Evolutionary conservation across 2,797 vertebrate genomes (phyloP).

Genomic region (Gymnocypris eckloni): DNA sequence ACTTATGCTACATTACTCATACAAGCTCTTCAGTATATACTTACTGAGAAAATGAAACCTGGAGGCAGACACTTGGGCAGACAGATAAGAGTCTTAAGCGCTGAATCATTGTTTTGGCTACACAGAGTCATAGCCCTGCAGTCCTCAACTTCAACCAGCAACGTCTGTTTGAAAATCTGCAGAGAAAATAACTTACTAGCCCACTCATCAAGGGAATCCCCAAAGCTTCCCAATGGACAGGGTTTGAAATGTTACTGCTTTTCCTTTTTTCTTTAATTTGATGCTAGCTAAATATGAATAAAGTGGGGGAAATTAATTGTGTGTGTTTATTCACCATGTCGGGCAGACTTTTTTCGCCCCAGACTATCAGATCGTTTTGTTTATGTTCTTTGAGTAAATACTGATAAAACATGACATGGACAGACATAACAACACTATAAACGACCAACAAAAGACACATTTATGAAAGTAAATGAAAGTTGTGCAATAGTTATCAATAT

Average conservation of each 20-base stretch:
- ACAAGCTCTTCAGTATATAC: constrained; percentile 16
- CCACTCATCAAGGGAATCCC: constrained; percentile 50
- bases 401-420: neutral
- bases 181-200: constrained; percentile 29
- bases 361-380: constrained; percentile 39
- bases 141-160: constrained; percentile 35
- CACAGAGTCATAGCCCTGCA: neutral
- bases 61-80: constrained; percentile 17
- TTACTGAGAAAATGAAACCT: constrained; percentile 13
- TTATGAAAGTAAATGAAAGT: neutral
- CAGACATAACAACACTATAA: constrained; percentile 26
- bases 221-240: constrained; percentile 18
- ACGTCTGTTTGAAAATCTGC: constrained; percentile 20
- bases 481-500: neutral
- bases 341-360: neutral
- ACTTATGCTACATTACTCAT: neutral
- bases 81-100: constrained; percentile 41
- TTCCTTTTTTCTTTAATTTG: constrained; percentile 12
- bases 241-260: neutral
- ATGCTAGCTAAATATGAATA: neutral
- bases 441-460: neutral
- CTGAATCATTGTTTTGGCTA: constrained; percentile 61
- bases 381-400: constrained; percentile 4
- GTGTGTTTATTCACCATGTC: neutral
- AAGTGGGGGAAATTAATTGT: neutral